A percentile compares a stretch with the other conserved stretches of the same genome.
phyloP scores from a whole-genome alignment of 2,888 invertebrate species.

The Mimachlamys varia region DNA sequence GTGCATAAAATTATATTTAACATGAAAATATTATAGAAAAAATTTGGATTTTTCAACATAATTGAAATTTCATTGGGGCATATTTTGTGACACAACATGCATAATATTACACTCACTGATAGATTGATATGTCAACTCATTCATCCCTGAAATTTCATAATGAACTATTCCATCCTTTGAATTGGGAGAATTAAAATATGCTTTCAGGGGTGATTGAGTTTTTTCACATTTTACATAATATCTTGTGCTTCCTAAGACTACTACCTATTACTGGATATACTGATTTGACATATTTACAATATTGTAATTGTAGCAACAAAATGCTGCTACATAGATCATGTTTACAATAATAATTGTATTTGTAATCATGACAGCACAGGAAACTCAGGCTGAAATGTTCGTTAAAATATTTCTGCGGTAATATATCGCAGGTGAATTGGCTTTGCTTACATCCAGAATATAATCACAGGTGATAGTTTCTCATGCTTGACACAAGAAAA shows the following conservation, averaged over 20 bases:
- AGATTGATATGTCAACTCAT: neutral
- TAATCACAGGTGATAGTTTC: neutral
- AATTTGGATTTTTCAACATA: neutral
- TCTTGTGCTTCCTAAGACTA: too few relatives aligned
- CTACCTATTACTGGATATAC: too few relatives aligned
- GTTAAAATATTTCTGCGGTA: neutral
- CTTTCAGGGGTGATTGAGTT: too few relatives aligned
- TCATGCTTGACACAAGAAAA: neutral
- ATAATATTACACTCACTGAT: neutral
- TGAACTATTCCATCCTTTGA: too few relatives aligned
- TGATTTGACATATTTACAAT: too few relatives aligned
- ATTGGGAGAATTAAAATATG: too few relatives aligned
- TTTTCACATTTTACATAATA: too few relatives aligned
- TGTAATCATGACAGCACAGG: too few relatives aligned
- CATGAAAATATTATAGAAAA: neutral
- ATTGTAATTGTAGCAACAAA: too few relatives aligned
- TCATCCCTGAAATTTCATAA: too few relatives aligned
- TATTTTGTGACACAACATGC: neutral
- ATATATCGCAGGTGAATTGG: neutral
- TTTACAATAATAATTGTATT: too few relatives aligned
- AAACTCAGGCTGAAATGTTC: neutral
- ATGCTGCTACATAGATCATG: too few relatives aligned
- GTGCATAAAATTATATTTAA: neutral
- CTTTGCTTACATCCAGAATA: neutral
- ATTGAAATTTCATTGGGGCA: neutral